A percentile compares a stretch with the other conserved stretches of the same genome.
Conservation (phyloP, 2,113 vertebrate genomes). For the Chaenocephalus aceratus region DNA sequence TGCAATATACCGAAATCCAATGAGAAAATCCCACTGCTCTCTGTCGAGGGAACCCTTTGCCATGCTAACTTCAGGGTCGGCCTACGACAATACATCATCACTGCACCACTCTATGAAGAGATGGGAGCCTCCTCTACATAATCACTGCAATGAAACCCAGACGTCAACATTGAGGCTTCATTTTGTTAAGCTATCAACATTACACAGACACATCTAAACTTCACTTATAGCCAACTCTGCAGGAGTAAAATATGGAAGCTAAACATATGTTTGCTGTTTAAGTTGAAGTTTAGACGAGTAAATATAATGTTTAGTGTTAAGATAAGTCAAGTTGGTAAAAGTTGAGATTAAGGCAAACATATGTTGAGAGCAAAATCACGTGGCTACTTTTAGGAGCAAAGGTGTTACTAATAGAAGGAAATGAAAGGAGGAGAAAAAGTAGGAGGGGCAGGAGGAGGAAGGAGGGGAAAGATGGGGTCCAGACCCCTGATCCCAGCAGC, state of each 20-base stretch:
- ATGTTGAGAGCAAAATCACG: background rate
- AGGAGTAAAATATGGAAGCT: background rate
- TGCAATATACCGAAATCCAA: too few relatives aligned
- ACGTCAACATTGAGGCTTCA: conserved; percentile 26
- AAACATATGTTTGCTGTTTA: background rate
- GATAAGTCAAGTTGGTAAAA: conserved; percentile 19
- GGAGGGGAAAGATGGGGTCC: conserved; percentile 45
- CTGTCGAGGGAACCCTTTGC: too few relatives aligned
- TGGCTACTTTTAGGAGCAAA: background rate
- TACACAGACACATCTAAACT: conserved; percentile 19
- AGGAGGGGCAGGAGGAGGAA: conserved; percentile 8
- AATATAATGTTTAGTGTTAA: background rate
- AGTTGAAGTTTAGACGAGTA: background rate
- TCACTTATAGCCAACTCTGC: conserved; percentile 14
- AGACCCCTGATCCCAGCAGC: conserved; percentile 72
- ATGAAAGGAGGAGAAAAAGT: background rate
- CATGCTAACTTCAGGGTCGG: too few relatives aligned
- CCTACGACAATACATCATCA: too few relatives aligned
- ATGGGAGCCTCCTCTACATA: conserved; percentile 29
- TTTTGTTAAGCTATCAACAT: conserved; percentile 3
- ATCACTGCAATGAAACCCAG: conserved; percentile 40
- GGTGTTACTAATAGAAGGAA: conserved; percentile 13
- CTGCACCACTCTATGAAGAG: conserved; percentile 1
- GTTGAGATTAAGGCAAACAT: background rate
- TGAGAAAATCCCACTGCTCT: too few relatives aligned